Percentiles rank a stretch among this genome's conserved stretches.
Conservation (phyloP, 2,797 vertebrate species). For the Tokudaia muenninki region DNA sequence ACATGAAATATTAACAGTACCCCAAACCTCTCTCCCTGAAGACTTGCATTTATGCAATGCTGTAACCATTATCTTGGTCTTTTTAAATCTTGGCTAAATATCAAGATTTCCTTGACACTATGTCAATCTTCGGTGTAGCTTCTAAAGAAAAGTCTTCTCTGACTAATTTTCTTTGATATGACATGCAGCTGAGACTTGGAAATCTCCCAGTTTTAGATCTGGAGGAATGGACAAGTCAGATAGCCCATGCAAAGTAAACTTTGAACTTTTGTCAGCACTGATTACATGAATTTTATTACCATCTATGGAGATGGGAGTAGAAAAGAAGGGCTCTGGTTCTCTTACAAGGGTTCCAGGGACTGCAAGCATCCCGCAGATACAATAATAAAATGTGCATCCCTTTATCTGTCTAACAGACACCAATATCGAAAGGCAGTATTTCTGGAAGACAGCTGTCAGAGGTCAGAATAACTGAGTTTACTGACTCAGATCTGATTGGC, state of each 20-base stretch:
- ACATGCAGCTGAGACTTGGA: conserved; percentile 3
- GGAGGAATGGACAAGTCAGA: not conserved
- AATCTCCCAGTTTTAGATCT: not conserved
- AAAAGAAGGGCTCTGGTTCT: not conserved
- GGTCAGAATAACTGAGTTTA: conserved; percentile 28
- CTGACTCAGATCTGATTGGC: not conserved
- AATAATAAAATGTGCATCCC: not conserved
- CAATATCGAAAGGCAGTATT: not conserved
- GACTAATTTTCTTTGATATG: conserved; percentile 35
- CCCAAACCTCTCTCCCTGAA: conserved; percentile 26
- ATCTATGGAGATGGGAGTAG: not conserved
- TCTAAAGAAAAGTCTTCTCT: conserved; percentile 25
- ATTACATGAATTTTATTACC: conserved; percentile 21
- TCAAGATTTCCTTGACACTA: conserved; percentile 55
- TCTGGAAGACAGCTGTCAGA: conserved; percentile 7
- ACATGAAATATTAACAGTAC: conserved; percentile 27
- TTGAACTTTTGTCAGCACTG: not conserved
- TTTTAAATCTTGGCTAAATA: conserved; percentile 41
- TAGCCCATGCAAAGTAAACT: not conserved
- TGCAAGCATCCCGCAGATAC: not conserved
- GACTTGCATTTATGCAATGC: not conserved
- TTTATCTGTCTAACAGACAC: conserved; percentile 32
- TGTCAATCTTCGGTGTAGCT: not conserved
- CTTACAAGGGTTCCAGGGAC: not conserved
- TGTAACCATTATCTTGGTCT: conserved; percentile 19